Conservation (phyloP, 2,888 invertebrate genomes). For the Zeuzera pyrina region DNA sequence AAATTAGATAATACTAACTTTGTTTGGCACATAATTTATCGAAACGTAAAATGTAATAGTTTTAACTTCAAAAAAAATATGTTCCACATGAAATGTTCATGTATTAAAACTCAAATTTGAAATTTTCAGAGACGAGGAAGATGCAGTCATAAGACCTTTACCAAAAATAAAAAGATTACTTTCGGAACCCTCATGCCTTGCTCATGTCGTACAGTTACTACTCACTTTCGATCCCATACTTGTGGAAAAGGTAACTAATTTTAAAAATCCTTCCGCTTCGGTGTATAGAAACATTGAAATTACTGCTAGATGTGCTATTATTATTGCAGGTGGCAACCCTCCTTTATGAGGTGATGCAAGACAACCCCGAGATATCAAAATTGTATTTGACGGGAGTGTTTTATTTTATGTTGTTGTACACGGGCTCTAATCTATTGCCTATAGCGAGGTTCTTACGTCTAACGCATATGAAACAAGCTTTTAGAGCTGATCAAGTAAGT, state of each 20-base stretch:
- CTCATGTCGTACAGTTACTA: slow-evolving; percentile 95
- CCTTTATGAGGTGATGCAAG: slow-evolving; percentile 90
- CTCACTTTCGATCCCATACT: slow-evolving; percentile 98
- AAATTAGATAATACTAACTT: no score
- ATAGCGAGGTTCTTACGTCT: slow-evolving; percentile 94
- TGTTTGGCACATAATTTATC: no score
- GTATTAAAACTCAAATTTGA: background rate
- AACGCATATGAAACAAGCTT: slow-evolving; percentile 96
- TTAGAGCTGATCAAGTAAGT: slow-evolving; percentile 88
- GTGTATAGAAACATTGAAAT: no score
- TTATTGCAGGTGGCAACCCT: slow-evolving; percentile 83
- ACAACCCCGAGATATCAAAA: slow-evolving; percentile 96
- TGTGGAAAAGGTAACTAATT: slow-evolving; percentile 81
- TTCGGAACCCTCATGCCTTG: slow-evolving; percentile 90
- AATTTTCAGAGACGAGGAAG: slow-evolving; percentile 83
- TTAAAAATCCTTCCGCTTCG: background rate
- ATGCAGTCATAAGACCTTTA: slow-evolving; percentile 96
- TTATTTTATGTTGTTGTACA: slow-evolving; percentile 99
- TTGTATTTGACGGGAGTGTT: slow-evolving; percentile 96
- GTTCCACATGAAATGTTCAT: no score
- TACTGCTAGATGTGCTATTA: no score
- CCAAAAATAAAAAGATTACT: slow-evolving; percentile 92
- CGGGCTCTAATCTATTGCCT: slow-evolving; percentile 97
- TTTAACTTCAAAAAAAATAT: no score
- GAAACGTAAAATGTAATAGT: no score